phyloP scores from a whole-genome alignment of 2,113 vertebrate genomes.

The Aegithalos caudatus region DNA sequence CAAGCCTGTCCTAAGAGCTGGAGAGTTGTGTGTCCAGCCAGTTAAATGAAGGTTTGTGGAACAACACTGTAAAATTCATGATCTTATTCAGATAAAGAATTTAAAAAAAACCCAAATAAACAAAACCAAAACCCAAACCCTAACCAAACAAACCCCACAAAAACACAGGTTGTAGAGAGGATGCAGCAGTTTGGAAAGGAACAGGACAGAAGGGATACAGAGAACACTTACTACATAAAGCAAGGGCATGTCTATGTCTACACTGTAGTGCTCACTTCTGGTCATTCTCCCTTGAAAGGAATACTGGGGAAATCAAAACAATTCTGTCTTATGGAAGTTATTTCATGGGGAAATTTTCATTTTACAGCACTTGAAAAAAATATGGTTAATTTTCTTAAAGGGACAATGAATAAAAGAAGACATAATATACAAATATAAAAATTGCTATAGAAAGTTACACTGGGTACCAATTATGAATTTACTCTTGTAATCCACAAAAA shows the following conservation, averaged over 20 bases:
- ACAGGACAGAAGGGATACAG: neutral
- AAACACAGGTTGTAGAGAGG: neutral
- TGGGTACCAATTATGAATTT: neutral
- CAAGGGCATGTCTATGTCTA: neutral
- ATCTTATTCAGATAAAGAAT: neutral
- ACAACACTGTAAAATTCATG: neutral
- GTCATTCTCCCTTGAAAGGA: neutral
- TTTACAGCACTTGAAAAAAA: neutral
- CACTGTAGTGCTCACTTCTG: neutral
- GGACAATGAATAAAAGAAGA: neutral
- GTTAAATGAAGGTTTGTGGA: neutral
- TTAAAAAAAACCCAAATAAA: neutral
- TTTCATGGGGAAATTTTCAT: neutral
- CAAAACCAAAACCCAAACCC: neutral
- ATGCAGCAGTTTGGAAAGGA: neutral
- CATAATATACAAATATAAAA: neutral
- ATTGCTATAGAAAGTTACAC: neutral
- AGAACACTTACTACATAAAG: neutral
- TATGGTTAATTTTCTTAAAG: neutral
- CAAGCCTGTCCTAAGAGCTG: neutral
- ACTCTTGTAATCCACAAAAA: neutral
- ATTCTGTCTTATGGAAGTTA: neutral
- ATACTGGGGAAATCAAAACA: neutral
- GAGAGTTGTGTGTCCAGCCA: neutral
- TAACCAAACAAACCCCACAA: neutral